A percentile compares a stretch with the other conserved stretches of the same genome.
Evolutionary conservation across 2,113 vertebrate species (phyloP).

Genomic region (Tragelaphus strepsiceros): DNA sequence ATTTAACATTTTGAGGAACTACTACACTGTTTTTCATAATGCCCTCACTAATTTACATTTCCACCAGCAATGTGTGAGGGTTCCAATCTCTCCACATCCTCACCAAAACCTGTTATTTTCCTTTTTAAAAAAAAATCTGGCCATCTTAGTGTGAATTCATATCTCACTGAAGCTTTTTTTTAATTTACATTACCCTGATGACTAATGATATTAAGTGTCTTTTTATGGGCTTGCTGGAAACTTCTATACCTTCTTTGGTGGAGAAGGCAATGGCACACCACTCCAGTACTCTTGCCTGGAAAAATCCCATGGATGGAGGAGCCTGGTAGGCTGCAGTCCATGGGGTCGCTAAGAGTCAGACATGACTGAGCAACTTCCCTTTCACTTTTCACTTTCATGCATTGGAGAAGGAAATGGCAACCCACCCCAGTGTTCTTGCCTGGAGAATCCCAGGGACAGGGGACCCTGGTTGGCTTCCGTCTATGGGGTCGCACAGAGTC

Average conservation of each 20-base stretch:
- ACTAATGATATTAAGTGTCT: not conserved
- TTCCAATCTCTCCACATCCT: not conserved
- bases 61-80: not conserved
- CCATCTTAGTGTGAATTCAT: not conserved
- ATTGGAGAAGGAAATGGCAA: no score
- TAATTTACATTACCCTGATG: not conserved
- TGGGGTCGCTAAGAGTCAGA: no score
- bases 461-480: no score
- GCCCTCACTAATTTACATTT: not conserved
- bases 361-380: no score
- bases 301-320: no score
- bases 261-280: no score
- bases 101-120: not conserved
- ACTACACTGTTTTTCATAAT: not conserved
- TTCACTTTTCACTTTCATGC: no score
- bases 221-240: not conserved
- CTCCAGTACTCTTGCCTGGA: no score
- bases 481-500: no score
- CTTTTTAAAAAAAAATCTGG: not conserved
- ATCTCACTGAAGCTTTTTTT: not conserved
- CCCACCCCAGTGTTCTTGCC: no score
- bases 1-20: not conserved
- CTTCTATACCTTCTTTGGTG: not conserved
- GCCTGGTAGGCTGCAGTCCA: no score
- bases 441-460: no score